Base-by-base conservation (phyloP, 2,113 vertebrate species). In the Rhodinocichla rosea region DNA sequence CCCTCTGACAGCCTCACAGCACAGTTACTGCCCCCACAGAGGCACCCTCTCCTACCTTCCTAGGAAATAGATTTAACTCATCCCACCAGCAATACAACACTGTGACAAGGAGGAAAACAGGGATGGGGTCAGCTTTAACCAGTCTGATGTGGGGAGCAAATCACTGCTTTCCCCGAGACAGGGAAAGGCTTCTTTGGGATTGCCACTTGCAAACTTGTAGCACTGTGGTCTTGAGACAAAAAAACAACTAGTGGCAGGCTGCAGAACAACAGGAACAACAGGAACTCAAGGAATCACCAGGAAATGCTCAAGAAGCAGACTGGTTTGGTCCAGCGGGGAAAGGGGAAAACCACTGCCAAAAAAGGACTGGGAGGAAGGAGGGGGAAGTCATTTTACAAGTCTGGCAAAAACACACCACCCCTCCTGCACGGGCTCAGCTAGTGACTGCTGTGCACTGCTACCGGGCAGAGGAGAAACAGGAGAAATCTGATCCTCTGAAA, bases 221-320 rank as follows among this genome's bases (percentile, higher is more conserved):
- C 23, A 5, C 57, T 42, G 67, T 23, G 71, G 18, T 63, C 80
- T 30, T 26, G 40, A 86, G 60, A 57, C 10, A 60, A 47, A 55
- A 55, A 33, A 57, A 5, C 45, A 67, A 8, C 12, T 19, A 50
- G 44, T 1, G 77, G 50, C 80, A 50, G 67, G 47, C 68, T 60
- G 24, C 13, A 75, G 67, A 79, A 44, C 62, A 93, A 63, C 18
- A 83, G 84, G 33, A 89, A 52, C 2, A 45, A 55, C 68, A 91
- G 81, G 87, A 95, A 93, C 91, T 75, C 15, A 82, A 87, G 88
- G 94, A 79, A 92, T 70, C 88, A 84, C 70, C 74, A 90, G 82
- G 92, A 96, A 96, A 87, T 19, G 69, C 88, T 93, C 55, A 57
- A 78, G 79, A 88, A 79, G 70, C 30, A 75, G 94, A 91, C 52